phyloP scores from a whole-genome alignment of 2,797 vertebrate genomes.

The Oryzias sinensis region DNA sequence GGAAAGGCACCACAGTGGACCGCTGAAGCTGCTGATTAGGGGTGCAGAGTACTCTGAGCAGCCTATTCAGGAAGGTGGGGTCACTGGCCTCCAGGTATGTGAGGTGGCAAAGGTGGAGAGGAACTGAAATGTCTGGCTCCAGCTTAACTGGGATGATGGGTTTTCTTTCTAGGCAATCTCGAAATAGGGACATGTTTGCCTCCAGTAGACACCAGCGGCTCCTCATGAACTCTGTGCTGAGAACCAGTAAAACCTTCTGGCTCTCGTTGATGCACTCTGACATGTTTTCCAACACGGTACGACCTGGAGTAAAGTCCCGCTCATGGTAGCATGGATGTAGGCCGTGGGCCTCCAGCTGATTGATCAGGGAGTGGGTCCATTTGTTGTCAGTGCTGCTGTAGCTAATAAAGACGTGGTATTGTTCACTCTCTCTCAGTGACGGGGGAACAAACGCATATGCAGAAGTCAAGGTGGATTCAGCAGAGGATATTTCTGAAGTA shows the following conservation, averaged over 20 bases:
- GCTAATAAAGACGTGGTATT: no score
- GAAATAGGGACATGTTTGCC: constrained; percentile 61
- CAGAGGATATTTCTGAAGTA: no score
- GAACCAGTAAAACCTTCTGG: constrained; percentile 72
- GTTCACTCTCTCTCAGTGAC: no score
- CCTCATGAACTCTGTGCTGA: constrained; percentile 71
- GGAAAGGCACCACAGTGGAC: constrained; percentile 55
- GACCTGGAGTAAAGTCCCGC: constrained; percentile 62
- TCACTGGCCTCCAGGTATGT: constrained; percentile 66
- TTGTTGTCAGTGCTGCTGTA: no score
- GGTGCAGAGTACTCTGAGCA: constrained; percentile 58
- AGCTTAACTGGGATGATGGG: no score
- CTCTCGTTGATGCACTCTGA: constrained; percentile 66
- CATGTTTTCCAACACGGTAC: constrained; percentile 72
- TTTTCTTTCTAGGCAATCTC: no score
- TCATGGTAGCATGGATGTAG: no score
- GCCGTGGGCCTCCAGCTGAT: no score
- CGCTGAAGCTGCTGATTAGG: constrained; percentile 42
- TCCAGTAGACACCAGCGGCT: constrained; percentile 76
- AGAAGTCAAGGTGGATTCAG: no score
- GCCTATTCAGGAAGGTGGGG: neutral
- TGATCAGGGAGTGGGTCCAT: no score
- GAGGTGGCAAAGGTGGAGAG: constrained; percentile 70
- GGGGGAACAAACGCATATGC: no score
- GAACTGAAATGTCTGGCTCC: constrained; percentile 23